Percentiles rank a stretch among this genome's conserved stretches.
These are phyloP conservation scores for Synanthedon myopaeformis DNA, from an alignment of 2,888 invertebrate genomes.

Conservation along the genomic window DNA sequence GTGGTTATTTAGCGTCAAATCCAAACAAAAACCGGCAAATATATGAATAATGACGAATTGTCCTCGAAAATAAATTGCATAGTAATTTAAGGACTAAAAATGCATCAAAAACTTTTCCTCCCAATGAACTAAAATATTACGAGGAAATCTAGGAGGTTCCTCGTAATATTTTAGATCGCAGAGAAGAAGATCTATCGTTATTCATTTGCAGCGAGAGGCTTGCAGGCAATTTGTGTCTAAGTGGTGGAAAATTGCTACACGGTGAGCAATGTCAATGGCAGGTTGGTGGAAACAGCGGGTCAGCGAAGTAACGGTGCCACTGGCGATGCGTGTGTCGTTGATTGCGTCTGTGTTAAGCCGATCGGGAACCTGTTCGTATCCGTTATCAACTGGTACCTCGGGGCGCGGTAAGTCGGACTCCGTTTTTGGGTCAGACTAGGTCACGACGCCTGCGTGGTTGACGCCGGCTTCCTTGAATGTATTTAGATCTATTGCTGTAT, in stretches of 20 bases:
- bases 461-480: slow-evolving; percentile 36
- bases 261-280: slow-evolving; percentile 16
- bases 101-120: too few relatives aligned
- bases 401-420: slow-evolving; percentile 47
- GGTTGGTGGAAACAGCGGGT: slow-evolving; percentile 15
- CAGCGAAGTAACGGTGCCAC: slow-evolving; percentile 39
- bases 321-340: slow-evolving; percentile 27
- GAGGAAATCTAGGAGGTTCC: too few relatives aligned
- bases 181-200: too few relatives aligned
- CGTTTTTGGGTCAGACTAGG: slow-evolving; percentile 67
- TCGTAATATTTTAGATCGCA: too few relatives aligned
- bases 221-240: neutral
- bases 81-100: too few relatives aligned
- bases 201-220: too few relatives aligned
- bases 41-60: too few relatives aligned
- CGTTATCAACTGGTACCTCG: slow-evolving; percentile 51
- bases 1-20: neutral
- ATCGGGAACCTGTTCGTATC: slow-evolving; percentile 52
- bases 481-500: slow-evolving; percentile 50
- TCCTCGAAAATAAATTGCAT: too few relatives aligned
- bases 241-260: neutral
- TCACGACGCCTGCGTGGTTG: slow-evolving; percentile 64
- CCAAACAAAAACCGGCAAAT: too few relatives aligned
- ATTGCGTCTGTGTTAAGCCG: slow-evolving; percentile 24
- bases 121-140: too few relatives aligned